Base-by-base conservation (phyloP, 2,888 invertebrate genomes). In the Amiota mariae region DNA sequence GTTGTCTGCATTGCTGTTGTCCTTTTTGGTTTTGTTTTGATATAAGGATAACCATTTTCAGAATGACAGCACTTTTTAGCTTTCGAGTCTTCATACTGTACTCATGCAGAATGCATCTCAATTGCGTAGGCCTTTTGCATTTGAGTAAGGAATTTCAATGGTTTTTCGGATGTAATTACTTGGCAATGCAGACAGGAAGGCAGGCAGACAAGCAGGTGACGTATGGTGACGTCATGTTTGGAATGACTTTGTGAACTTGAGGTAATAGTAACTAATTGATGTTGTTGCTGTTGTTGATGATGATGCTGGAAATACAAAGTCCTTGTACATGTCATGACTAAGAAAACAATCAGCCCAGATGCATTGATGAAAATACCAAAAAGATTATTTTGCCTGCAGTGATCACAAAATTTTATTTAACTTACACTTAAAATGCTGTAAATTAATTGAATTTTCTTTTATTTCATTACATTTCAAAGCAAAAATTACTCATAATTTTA, bases 301-400 rank as follows among this genome's bases (percentile, higher is more conserved):
- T 51, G 67, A 24, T 63, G 13, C 66, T 15, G n/a, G 54, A 54
- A 4, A 20, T 20, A 36, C 36, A 36, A 4, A 12, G 11, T 10
- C 13, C 51, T 20, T 18, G n/a, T 47, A 66, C 66, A 24, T 68
- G 51, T 68, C 67, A 54, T 47, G 54, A 48, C 67, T 67, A 51
- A 51, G 51, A 67, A 67, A 67, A 51, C 67, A 67, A 67, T 67
- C 51, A 67, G n/a, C 24, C 24, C 24, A 67, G 67, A 51, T n/a
- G 51, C 67, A 67, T 51, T 24, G 54, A 67, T 36, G 15, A n/a
- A 24, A 3, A 11, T 18, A 36, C 36, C 3, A 36, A 6, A 36
- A 6, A 36, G 36, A 4, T 36, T 1, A 56, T 18, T 18, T 13
- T 20, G 51, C 49, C 67, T 67, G 54, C 67, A 68, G 24, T 68